Conservation (phyloP, 2,888 invertebrate genomes). For the Acleris literana region DNA sequence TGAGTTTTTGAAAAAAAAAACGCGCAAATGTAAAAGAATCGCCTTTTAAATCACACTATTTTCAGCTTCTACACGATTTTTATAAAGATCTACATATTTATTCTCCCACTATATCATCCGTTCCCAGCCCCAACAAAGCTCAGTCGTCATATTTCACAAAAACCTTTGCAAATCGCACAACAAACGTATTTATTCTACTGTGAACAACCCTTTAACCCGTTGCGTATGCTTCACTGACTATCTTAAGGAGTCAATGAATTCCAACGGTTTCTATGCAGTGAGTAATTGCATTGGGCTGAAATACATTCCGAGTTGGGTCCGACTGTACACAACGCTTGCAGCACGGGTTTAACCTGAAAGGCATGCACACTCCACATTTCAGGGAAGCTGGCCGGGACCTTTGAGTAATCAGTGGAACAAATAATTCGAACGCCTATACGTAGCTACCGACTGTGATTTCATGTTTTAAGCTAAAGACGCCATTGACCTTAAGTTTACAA, state of each 20-base stretch:
- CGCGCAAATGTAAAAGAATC: too few species aligned
- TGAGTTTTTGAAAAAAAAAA: too few species aligned
- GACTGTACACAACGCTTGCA: conserved; percentile 13
- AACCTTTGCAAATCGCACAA: conserved; percentile 2
- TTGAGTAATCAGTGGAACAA: conserved; percentile 34
- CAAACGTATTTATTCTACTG: conserved; percentile 10
- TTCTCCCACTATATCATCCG: background rate
- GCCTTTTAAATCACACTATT: too few species aligned
- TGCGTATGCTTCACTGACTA: background rate
- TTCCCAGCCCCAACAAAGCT: background rate
- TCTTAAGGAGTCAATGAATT: conserved; percentile 23
- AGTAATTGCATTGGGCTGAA: conserved; percentile 30
- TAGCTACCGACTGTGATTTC: conserved; percentile 35
- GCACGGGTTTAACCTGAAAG: conserved; percentile 1
- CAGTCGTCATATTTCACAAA: conserved; percentile 15
- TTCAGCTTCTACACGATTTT: too few species aligned
- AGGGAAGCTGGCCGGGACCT: background rate
- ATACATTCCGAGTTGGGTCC: conserved; percentile 10
- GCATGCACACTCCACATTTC: conserved; percentile 7
- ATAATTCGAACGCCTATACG: conserved; percentile 22
- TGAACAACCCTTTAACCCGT: conserved; percentile 11
- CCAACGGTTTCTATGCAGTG: conserved; percentile 23
- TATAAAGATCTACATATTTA: background rate
- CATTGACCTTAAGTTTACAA: too few species aligned
- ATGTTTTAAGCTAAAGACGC: conserved; percentile 35